phyloP scores from a whole-genome alignment of 2,797 vertebrate species.

The Cephalopachus bancanus region DNA sequence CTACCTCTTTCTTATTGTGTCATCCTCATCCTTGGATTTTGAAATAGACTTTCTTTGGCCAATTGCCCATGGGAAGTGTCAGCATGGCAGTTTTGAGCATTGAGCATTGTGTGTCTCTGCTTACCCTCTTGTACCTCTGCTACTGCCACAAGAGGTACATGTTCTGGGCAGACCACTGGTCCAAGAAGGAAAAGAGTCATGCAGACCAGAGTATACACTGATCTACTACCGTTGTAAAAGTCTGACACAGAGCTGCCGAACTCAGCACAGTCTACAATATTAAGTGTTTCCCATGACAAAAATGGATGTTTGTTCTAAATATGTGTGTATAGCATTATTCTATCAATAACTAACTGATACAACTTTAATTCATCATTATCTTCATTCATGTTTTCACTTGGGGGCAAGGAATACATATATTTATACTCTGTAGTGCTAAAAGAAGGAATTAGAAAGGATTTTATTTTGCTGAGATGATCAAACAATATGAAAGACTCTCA shows the following conservation, averaged over 20 bases:
- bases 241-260: fast-evolving
- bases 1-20: fast-evolving
- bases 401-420: background rate
- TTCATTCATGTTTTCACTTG: background rate
- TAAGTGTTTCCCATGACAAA: background rate
- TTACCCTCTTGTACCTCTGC: background rate
- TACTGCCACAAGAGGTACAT: background rate
- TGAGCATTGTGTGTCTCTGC: background rate
- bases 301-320: background rate
- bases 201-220: fast-evolving
- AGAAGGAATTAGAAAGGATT: background rate
- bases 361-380: background rate
- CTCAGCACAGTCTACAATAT: background rate
- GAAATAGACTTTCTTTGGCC: background rate
- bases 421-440: background rate
- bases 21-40: background rate
- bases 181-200: background rate
- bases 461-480: background rate
- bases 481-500: background rate
- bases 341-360: background rate
- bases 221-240: background rate
- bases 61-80: fast-evolving
- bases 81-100: fast-evolving
- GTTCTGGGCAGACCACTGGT: background rate
- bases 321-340: background rate